Evolutionary conservation across 1,140 invertebrate genomes (phyloP).

Genomic region (Ladona fulva): DNA sequence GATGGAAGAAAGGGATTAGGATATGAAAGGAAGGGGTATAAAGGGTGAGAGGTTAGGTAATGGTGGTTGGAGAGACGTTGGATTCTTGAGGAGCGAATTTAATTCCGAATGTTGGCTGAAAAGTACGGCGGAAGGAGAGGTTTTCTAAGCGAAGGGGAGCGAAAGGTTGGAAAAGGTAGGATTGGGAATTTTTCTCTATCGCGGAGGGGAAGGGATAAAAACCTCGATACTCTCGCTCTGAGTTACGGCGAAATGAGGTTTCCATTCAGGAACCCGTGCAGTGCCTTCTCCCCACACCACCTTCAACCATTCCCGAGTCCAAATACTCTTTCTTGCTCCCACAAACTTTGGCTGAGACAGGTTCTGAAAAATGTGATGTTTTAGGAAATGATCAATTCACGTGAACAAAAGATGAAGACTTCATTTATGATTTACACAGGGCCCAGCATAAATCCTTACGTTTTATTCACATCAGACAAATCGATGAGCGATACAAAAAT

Average conservation of each 20-base stretch:
- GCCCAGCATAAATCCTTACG: no score
- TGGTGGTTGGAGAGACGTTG: neutral
- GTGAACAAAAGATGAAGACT: no score
- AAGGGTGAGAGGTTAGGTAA: no score
- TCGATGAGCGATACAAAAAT: no score
- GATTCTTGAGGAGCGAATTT: neutral
- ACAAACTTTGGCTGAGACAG: no score
- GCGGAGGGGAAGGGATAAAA: neutral
- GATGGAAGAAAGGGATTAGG: neutral
- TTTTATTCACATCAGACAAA: no score
- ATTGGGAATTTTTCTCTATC: neutral
- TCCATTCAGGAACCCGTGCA: neutral
- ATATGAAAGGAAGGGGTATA: no score
- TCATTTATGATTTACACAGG: no score
- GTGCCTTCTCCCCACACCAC: neutral
- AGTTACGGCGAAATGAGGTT: neutral
- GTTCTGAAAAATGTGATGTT: no score
- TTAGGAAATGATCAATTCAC: no score
- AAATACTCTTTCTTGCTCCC: no score
- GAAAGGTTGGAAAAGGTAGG: neutral
- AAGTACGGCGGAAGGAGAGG: neutral
- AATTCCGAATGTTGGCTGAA: constrained; percentile 5
- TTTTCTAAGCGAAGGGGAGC: neutral
- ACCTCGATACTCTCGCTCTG: neutral
- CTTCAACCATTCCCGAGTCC: neutral